A percentile compares a stretch with the other conserved stretches of the same genome.
Evolutionary conservation across 2,113 vertebrate genomes (phyloP).

Genomic region (Dissostichus mawsoni): DNA sequence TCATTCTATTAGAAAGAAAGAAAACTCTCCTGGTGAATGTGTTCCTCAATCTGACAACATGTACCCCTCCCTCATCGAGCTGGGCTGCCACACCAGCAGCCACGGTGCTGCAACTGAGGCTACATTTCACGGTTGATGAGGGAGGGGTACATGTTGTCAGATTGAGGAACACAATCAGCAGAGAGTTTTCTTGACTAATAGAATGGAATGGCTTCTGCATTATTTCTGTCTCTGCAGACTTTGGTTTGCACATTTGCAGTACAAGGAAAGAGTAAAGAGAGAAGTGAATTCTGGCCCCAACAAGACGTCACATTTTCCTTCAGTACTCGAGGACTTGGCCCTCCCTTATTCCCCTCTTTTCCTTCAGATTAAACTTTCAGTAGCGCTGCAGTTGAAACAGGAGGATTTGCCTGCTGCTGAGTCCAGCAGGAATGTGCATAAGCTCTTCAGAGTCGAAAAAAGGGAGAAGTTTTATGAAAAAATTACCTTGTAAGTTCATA

Average conservation of each 20-base stretch:
- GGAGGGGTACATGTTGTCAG: no score
- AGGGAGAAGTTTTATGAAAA: conserved; percentile 15
- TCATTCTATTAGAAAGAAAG: no score
- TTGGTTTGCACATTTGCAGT: conserved; percentile 8
- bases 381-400: conserved; percentile 53
- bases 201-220: background rate
- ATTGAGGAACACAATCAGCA: no score
- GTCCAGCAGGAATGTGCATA: conserved; percentile 52
- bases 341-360: conserved; percentile 30
- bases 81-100: no score
- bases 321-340: conserved; percentile 27
- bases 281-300: conserved; percentile 21
- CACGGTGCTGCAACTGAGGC: no score
- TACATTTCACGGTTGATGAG: no score
- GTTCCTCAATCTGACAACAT: no score
- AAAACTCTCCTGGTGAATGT: no score
- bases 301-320: conserved; percentile 41
- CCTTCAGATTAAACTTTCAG: conserved; percentile 63
- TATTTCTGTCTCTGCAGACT: background rate
- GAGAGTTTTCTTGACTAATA: no score
- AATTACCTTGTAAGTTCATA: conserved; percentile 29
- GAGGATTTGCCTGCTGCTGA: conserved; percentile 60
- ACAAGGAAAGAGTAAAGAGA: conserved; percentile 1
- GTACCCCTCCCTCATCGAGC: no score
- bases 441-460: conserved; percentile 33